Conservation (phyloP, 2,797 vertebrate genomes). For the Peromyscus melanophrys region DNA sequence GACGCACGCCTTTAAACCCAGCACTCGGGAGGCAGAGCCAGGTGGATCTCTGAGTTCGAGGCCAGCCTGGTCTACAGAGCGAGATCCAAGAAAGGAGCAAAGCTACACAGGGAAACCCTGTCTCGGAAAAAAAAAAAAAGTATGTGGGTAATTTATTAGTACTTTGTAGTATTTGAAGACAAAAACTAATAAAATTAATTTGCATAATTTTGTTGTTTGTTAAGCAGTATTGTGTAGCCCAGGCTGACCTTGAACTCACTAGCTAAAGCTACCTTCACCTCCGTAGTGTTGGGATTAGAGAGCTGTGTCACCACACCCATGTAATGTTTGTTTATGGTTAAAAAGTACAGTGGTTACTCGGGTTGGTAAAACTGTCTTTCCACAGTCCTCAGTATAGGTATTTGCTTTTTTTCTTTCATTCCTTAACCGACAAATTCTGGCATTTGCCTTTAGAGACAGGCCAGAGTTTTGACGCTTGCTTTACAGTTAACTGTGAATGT, state of each 20-base stretch:
- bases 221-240: neutral
- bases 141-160: neutral
- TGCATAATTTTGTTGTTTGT: slow-evolving; percentile 3
- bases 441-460: neutral
- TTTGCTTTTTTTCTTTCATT: neutral
- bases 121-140: too few species aligned
- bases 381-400: neutral
- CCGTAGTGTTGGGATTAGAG: neutral
- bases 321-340: neutral
- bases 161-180: slow-evolving; percentile 28
- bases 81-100: too few species aligned
- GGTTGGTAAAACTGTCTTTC: slow-evolving; percentile 45
- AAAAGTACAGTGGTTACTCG: slow-evolving; percentile 1
- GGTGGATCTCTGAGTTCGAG: too few species aligned
- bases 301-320: neutral
- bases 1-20: too few species aligned
- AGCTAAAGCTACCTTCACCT: neutral
- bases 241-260: neutral
- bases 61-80: too few species aligned
- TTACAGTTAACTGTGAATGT: neutral
- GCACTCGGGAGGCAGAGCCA: too few species aligned
- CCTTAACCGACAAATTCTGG: neutral
- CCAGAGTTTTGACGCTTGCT: slow-evolving; percentile 24
- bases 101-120: too few species aligned
- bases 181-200: slow-evolving; percentile 19